phyloP scores from a whole-genome alignment of 1,140 invertebrate species.

The Formica exsecta region DNA sequence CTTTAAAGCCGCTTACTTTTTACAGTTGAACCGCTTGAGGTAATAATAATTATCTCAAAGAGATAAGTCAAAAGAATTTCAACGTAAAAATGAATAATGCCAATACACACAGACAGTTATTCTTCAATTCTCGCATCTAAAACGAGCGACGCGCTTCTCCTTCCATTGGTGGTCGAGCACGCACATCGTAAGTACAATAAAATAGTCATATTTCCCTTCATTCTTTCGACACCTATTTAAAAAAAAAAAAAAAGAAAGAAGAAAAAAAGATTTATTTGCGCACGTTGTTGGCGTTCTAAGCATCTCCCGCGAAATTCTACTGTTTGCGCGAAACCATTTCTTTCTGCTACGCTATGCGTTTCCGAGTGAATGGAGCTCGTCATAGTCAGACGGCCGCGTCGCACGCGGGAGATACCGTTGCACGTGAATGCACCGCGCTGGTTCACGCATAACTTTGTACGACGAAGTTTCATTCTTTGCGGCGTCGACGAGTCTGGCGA shows the following conservation, averaged over 20 bases:
- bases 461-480: slow-evolving; percentile 20
- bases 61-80: background rate
- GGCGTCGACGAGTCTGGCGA: slow-evolving; percentile 3
- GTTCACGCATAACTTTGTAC: slow-evolving; percentile 55
- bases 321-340: slow-evolving; percentile 28
- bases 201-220: background rate
- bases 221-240: background rate
- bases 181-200: background rate
- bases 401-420: slow-evolving; percentile 58
- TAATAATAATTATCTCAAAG: background rate
- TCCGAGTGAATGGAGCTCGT: slow-evolving; percentile 49
- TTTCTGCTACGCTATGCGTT: slow-evolving; percentile 21
- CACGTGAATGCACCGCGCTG: slow-evolving; percentile 46
- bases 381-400: slow-evolving; percentile 48
- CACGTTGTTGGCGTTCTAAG: no score
- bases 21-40: background rate
- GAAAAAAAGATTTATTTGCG: no score
- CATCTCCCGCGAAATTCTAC: background rate
- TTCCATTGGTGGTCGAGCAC: background rate
- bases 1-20: background rate
- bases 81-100: background rate
- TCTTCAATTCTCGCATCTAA: background rate
- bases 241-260: background rate
- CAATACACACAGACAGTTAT: background rate
- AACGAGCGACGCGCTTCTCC: background rate